Percentiles rank a stretch among this genome's conserved stretches.
phyloP scores from a whole-genome alignment of 2,113 vertebrate genomes.

The Kobus ellipsiprymnus region DNA sequence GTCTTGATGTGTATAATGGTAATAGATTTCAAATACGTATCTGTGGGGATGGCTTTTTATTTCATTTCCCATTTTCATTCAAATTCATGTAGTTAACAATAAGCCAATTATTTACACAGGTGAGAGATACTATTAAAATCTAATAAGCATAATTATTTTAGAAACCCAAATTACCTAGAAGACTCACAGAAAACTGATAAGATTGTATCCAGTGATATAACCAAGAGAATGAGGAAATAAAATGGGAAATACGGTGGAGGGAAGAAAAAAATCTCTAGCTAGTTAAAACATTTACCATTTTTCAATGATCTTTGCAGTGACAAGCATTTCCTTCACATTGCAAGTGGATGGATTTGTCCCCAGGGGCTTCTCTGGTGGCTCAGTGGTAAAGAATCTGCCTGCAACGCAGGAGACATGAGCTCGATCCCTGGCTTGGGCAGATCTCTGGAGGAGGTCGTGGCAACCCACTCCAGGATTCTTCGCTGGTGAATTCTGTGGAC shows the following conservation, averaged over 20 bases:
- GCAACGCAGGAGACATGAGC: not conserved
- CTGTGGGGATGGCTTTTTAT: not conserved
- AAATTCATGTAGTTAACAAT: conserved; percentile 1
- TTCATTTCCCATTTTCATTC: conserved; percentile 25
- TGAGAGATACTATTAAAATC: conserved; percentile 4
- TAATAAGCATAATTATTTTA: conserved; percentile 22
- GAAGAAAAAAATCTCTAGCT: not conserved
- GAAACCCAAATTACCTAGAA: conserved; percentile 5
- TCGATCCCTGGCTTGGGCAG: not conserved
- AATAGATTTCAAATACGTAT: not conserved
- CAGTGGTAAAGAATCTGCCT: not conserved
- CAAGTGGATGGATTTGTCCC: not conserved
- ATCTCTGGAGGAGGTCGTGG: not conserved
- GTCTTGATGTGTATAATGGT: not conserved
- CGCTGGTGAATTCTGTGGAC: not conserved
- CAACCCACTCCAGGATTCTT: not conserved
- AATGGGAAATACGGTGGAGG: not conserved
- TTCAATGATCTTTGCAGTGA: not conserved
- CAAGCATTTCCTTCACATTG: not conserved
- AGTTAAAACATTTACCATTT: not conserved
- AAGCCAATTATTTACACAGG: conserved; percentile 4
- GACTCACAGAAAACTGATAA: conserved; percentile 8
- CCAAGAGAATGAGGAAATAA: not conserved
- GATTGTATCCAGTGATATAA: not conserved
- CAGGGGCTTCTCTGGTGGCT: not conserved